A percentile compares a stretch with the other conserved stretches of the same genome.
Conservation (phyloP, 2,797 vertebrate species). For the Malacoraja senta region DNA sequence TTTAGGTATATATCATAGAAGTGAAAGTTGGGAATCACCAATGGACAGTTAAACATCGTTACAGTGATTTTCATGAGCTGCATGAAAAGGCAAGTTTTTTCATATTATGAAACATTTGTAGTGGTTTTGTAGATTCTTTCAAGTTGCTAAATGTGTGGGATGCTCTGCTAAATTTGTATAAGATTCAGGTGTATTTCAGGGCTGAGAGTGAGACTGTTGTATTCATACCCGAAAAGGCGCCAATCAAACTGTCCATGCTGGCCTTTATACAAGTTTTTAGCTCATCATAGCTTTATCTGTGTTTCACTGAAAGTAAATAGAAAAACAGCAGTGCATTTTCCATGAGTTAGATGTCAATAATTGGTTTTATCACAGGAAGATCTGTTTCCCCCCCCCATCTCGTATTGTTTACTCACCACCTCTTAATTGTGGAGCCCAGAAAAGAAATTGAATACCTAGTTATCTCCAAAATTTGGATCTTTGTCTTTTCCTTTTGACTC, state of each 20-base stretch:
- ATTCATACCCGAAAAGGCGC: neutral
- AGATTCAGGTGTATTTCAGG: too few relatives aligned
- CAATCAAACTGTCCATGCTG: neutral
- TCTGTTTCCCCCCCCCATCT: neutral
- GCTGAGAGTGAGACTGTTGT: neutral
- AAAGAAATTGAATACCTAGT: too few relatives aligned
- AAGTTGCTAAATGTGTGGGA: neutral
- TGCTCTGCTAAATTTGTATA: neutral
- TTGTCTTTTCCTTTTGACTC: neutral
- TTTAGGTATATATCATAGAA: conserved; percentile 89
- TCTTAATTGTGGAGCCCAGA: neutral
- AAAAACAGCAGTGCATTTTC: neutral
- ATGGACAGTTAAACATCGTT: conserved; percentile 92
- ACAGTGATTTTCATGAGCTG: conserved; percentile 90
- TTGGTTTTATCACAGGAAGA: neutral
- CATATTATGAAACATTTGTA: neutral
- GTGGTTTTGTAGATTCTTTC: neutral
- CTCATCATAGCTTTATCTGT: neutral
- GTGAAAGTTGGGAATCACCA: conserved; percentile 74
- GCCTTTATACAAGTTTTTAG: neutral
- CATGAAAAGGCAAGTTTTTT: conserved; percentile 80
- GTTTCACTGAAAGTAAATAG: neutral
- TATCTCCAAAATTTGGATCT: neutral
- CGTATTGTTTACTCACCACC: neutral
- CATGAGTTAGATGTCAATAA: neutral